Evolutionary conservation across 1,140 invertebrate species (phyloP).

Genomic region (Limonius californicus): DNA sequence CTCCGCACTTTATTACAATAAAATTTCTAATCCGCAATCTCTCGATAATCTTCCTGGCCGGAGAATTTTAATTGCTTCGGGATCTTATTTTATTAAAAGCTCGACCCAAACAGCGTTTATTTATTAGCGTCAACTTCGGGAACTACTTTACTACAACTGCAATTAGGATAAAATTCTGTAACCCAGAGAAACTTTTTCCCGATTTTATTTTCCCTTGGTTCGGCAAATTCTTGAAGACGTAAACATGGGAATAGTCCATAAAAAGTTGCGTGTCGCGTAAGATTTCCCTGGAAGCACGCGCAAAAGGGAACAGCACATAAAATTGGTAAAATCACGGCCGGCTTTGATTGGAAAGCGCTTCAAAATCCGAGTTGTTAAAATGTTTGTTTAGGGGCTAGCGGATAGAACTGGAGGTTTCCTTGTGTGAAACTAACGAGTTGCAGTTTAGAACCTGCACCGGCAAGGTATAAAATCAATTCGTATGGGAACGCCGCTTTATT

Average conservation of each 20-base stretch:
- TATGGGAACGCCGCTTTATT: conserved; percentile 26
- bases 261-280: conserved; percentile 5
- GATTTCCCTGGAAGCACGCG: not conserved
- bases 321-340: conserved; percentile 4
- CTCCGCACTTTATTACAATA: no score
- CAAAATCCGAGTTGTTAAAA: not conserved
- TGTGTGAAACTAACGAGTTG: not conserved
- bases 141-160: not conserved
- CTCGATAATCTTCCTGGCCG: no score
- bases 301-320: not conserved
- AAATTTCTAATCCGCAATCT: no score
- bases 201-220: not conserved
- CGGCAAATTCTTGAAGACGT: not conserved
- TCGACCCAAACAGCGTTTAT: no score
- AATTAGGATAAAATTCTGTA: conserved; percentile 3
- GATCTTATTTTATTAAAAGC: no score
- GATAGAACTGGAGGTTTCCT: not conserved
- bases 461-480: conserved; percentile 27
- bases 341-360: conserved; percentile 2
- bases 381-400: not conserved
- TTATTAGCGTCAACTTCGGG: not conserved
- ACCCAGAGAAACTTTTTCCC: not conserved
- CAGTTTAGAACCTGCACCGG: not conserved
- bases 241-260: conserved; percentile 5
- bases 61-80: no score